Evolutionary conservation across 2,888 invertebrate species (phyloP).

Genomic region (Malacosoma neustria): DNA sequence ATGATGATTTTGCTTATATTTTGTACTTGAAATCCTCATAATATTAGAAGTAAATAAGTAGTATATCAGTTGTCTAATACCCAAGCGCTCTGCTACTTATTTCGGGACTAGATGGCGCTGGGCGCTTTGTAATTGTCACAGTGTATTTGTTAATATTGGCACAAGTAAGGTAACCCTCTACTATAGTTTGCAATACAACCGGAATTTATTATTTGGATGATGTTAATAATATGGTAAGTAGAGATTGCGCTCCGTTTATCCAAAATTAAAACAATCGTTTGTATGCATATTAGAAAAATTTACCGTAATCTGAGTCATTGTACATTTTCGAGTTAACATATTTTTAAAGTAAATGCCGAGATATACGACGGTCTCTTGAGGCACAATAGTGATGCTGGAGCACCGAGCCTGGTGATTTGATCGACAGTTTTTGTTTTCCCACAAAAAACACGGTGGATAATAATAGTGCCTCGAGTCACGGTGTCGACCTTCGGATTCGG

Average conservation of each 20-base stretch:
- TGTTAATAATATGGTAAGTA: background rate
- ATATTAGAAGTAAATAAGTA: too few relatives aligned
- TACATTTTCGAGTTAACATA: background rate
- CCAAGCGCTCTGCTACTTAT: too few relatives aligned
- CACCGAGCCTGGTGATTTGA: background rate
- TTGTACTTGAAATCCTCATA: too few relatives aligned
- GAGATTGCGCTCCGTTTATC: background rate
- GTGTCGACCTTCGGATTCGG: constrained; percentile 46
- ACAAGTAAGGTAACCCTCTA: too few relatives aligned
- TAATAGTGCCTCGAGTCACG: constrained; percentile 54
- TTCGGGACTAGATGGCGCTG: too few relatives aligned
- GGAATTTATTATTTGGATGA: too few relatives aligned
- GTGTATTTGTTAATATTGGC: too few relatives aligned
- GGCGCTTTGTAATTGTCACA: too few relatives aligned
- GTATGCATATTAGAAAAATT: background rate
- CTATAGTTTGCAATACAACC: too few relatives aligned
- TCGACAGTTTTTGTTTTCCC: constrained; percentile 28
- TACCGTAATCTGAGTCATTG: background rate
- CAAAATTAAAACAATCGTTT: background rate
- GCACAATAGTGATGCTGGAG: too few relatives aligned
- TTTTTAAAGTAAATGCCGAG: background rate
- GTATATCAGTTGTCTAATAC: too few relatives aligned
- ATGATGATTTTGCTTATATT: too few relatives aligned
- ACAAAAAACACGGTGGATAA: constrained; percentile 45
- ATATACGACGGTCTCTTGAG: background rate